These are phyloP conservation scores for Valencia hispanica DNA, from an alignment of 2,797 vertebrate species.

Conservation along the genomic window DNA sequence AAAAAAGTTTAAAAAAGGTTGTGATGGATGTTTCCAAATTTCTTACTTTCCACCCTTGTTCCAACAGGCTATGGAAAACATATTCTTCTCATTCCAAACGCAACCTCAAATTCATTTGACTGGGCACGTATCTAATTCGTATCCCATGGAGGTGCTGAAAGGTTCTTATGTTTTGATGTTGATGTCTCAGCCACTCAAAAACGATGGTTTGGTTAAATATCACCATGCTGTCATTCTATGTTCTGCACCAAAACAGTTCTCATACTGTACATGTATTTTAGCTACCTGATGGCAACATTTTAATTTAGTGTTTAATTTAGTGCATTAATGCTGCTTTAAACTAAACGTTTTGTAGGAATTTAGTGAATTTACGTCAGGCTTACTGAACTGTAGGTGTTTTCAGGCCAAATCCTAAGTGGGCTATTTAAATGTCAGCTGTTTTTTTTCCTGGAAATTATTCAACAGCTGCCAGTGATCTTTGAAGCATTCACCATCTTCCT, in stretches of 20 bases:
- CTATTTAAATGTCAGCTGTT: background rate
- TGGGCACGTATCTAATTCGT: background rate
- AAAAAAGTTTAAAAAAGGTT: background rate
- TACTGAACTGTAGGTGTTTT: background rate
- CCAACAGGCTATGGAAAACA: background rate
- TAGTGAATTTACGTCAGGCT: background rate
- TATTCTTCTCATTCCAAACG: too few relatives aligned
- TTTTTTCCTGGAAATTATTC: background rate
- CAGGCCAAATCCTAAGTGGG: background rate
- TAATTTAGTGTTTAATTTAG: background rate
- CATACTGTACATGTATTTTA: background rate
- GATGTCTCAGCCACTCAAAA: background rate
- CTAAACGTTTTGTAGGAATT: background rate
- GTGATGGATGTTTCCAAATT: background rate
- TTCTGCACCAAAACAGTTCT: background rate
- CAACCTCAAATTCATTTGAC: background rate
- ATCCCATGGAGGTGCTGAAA: too few relatives aligned
- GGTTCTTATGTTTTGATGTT: background rate
- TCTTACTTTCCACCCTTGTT: too few relatives aligned
- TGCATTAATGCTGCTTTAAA: background rate
- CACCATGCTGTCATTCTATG: background rate
- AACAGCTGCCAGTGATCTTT: slow-evolving; percentile 21
- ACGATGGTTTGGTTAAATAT: too few relatives aligned
- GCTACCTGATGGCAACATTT: background rate
- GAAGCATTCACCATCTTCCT: background rate